Conservation (phyloP, 2,113 vertebrate genomes). For the Campylomormyrus tamandua region DNA sequence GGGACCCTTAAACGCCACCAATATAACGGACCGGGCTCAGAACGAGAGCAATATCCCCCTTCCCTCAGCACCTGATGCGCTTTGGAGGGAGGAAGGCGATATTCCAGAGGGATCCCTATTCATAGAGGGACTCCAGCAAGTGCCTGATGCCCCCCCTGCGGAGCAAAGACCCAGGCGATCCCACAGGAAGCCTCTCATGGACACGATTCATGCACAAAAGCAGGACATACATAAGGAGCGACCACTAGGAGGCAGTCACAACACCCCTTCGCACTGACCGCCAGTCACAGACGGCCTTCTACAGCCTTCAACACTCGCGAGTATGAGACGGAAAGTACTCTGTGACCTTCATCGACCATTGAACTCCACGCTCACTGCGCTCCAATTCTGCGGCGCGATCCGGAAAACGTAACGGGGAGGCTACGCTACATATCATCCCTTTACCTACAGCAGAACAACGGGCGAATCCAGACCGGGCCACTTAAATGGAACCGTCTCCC, state of each 20-base stretch:
- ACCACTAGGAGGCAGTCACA: not conserved
- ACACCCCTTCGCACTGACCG: not conserved
- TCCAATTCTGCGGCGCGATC: not conserved
- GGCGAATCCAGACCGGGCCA: slow-evolving; percentile 2
- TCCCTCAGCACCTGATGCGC: not conserved
- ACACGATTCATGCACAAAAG: not conserved
- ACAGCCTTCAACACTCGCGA: not conserved
- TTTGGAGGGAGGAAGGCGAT: not conserved
- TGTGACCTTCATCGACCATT: slow-evolving; percentile 6
- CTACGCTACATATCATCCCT: not conserved
- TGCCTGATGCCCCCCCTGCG: not conserved
- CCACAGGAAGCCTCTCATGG: not conserved
- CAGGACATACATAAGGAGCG: not conserved
- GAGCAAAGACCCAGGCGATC: not conserved
- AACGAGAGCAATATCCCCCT: slow-evolving; percentile 3
- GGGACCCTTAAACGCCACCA: slow-evolving; percentile 6
- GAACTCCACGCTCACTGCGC: not conserved
- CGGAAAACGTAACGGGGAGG: not conserved
- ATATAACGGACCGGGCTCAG: slow-evolving; percentile 14
- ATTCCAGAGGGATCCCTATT: not conserved
- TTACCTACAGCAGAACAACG: not conserved
- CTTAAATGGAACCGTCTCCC: slow-evolving; percentile 9
- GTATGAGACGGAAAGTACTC: not conserved
- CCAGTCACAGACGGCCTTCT: not conserved
- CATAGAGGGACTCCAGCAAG: not conserved